phyloP scores from a whole-genome alignment of 2,888 invertebrate species.

The Netelia inedita region DNA sequence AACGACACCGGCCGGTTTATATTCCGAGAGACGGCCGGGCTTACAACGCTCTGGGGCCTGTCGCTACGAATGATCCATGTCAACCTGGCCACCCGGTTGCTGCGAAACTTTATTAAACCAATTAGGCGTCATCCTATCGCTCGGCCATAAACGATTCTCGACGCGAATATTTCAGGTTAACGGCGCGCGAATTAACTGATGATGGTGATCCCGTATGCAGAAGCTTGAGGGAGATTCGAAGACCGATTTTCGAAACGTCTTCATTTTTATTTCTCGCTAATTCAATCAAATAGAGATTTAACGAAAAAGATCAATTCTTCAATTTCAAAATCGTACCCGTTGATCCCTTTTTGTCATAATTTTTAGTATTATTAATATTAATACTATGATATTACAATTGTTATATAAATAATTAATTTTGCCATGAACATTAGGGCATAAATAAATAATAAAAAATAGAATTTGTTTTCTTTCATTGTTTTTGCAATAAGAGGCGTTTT shows the following conservation, averaged over 20 bases:
- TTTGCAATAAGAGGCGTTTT: background rate
- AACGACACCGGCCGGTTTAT: constrained; percentile 18
- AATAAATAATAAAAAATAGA: background rate
- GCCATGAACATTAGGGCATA: no score
- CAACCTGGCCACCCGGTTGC: constrained; percentile 1
- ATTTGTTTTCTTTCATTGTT: background rate
- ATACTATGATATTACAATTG: no score
- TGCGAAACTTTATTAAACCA: constrained; percentile 52
- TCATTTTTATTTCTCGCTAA: background rate
- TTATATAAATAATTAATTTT: no score
- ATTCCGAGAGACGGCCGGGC: background rate
- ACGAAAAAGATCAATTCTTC: no score
- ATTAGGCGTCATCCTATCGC: constrained; percentile 49
- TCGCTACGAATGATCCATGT: constrained; percentile 45
- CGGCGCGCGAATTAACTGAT: constrained; percentile 3
- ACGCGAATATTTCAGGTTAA: constrained; percentile 36
- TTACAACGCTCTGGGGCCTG: constrained; percentile 13
- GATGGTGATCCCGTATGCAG: background rate
- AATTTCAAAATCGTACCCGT: no score
- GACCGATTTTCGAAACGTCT: background rate
- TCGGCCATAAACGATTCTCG: constrained; percentile 25
- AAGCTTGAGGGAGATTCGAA: background rate
- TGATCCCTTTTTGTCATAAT: no score
- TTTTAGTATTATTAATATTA: no score
- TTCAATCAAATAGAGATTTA: background rate